Percentiles rank a stretch among this genome's conserved stretches.
These are phyloP conservation scores for Cydia fagiglandana DNA, from an alignment of 1,140 invertebrate genomes.

Conservation along the genomic window DNA sequence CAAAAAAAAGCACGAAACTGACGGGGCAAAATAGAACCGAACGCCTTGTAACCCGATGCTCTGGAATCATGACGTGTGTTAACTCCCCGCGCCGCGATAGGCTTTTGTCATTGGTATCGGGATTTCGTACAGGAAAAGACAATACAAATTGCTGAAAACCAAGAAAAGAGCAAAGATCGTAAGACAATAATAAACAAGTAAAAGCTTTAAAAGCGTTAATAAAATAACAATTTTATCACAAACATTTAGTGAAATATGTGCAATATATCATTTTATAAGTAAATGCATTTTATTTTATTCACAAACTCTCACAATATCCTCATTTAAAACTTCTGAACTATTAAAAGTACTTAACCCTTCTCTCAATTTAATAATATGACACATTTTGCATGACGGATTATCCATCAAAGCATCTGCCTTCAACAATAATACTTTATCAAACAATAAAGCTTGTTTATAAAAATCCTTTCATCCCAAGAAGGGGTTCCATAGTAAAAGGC, in stretches of 20 bases:
- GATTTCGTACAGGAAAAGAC: not conserved
- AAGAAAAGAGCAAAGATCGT: no score
- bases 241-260: no score
- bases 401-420: conserved; percentile 25
- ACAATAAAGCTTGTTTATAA: conserved; percentile 30
- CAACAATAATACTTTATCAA: conserved; percentile 21
- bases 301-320: not conserved
- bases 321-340: not conserved
- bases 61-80: conserved; percentile 25
- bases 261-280: not conserved
- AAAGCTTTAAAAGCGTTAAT: no score
- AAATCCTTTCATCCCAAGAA: conserved; percentile 18
- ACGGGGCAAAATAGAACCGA: conserved; percentile 23
- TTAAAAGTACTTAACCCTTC: conserved; percentile 12
- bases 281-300: not conserved
- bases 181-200: no score
- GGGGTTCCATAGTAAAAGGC: conserved; percentile 26
- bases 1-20: conserved; percentile 5
- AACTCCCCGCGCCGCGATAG: conserved; percentile 3
- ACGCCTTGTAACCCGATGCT: conserved; percentile 24
- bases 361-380: conserved; percentile 20
- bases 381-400: conserved; percentile 30
- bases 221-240: no score
- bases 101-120: conserved; percentile 21
- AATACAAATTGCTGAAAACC: not conserved